These are phyloP conservation scores for Oryzias celebensis DNA, from an alignment of 2,113 vertebrate species.

Conservation along the genomic window DNA sequence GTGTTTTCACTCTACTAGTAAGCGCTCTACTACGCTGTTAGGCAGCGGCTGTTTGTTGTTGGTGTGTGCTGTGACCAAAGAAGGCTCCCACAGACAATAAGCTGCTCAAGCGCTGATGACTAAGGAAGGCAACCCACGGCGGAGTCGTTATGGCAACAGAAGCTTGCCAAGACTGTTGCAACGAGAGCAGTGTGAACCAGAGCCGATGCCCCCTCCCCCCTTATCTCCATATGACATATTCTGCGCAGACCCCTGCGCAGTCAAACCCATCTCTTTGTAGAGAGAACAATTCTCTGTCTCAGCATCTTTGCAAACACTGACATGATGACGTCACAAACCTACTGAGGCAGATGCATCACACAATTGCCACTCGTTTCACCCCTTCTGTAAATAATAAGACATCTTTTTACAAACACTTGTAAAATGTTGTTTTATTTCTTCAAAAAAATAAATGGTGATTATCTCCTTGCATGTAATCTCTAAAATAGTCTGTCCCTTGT, in stretches of 20 bases:
- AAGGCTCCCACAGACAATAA: slow-evolving; percentile 65
- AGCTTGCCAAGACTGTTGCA: slow-evolving; percentile 71
- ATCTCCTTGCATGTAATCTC: neutral
- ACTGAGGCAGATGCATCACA: neutral
- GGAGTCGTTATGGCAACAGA: slow-evolving; percentile 77
- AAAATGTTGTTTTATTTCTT: slow-evolving; percentile 33
- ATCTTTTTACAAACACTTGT: neutral
- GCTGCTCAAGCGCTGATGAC: slow-evolving; percentile 65
- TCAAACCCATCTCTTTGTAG: slow-evolving; percentile 30
- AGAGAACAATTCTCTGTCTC: slow-evolving; percentile 2
- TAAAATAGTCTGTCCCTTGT: neutral
- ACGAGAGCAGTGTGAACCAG: slow-evolving; percentile 69
- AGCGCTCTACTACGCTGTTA: slow-evolving; percentile 5
- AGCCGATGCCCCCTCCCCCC: slow-evolving; percentile 54
- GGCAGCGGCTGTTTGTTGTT: slow-evolving; percentile 36
- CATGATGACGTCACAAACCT: slow-evolving; percentile 8
- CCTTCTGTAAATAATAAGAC: slow-evolving; percentile 3
- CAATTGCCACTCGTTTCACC: neutral
- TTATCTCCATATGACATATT: slow-evolving; percentile 66
- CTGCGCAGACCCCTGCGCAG: slow-evolving; percentile 43
- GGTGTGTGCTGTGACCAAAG: slow-evolving; percentile 46
- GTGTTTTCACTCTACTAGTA: neutral
- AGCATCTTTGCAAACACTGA: slow-evolving; percentile 8
- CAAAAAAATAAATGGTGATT: slow-evolving; percentile 8
- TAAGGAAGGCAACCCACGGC: slow-evolving; percentile 68